Percentiles rank a stretch among this genome's conserved stretches.
Evolutionary conservation across 2,888 invertebrate genomes (phyloP).

Genomic region (Biston stratarius): DNA sequence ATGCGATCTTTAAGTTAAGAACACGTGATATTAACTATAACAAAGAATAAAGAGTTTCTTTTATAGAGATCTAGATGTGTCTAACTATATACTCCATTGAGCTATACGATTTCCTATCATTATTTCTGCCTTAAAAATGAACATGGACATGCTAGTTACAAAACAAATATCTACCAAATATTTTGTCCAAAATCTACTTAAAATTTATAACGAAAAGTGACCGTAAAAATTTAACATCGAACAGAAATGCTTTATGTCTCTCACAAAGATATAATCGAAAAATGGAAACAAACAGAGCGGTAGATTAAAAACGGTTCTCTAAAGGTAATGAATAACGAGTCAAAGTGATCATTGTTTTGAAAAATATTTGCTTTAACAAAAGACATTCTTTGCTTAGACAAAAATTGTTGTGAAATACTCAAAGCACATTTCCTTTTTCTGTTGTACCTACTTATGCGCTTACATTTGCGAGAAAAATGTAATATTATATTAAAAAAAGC

Average conservation of each 20-base stretch:
- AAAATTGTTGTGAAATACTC: conserved; percentile 6
- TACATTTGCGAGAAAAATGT: too few species aligned
- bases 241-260: conserved; percentile 33
- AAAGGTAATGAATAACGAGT: conserved; percentile 30
- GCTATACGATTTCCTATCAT: too few species aligned
- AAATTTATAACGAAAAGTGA: conserved; percentile 6
- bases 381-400: conserved; percentile 8
- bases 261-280: conserved; percentile 36
- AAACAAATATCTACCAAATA: too few species aligned
- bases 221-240: conserved; percentile 26
- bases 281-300: conserved; percentile 30
- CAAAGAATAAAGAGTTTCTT: too few species aligned
- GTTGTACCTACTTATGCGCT: neutral
- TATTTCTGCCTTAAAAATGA: too few species aligned
- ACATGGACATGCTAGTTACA: too few species aligned
- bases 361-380: conserved; percentile 22
- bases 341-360: conserved; percentile 32
- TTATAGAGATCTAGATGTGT: too few species aligned
- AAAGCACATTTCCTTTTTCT: neutral
- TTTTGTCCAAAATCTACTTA: neutral
- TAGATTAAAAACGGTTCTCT: conserved; percentile 26
- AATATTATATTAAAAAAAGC: too few species aligned
- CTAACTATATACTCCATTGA: too few species aligned
- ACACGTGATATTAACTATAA: too few species aligned
- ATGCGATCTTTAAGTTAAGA: too few species aligned